A percentile compares a stretch with the other conserved stretches of the same genome.
These are phyloP conservation scores for Onychomys leucogaster DNA, from an alignment of 2,797 vertebrate species.

Conservation along the genomic window DNA sequence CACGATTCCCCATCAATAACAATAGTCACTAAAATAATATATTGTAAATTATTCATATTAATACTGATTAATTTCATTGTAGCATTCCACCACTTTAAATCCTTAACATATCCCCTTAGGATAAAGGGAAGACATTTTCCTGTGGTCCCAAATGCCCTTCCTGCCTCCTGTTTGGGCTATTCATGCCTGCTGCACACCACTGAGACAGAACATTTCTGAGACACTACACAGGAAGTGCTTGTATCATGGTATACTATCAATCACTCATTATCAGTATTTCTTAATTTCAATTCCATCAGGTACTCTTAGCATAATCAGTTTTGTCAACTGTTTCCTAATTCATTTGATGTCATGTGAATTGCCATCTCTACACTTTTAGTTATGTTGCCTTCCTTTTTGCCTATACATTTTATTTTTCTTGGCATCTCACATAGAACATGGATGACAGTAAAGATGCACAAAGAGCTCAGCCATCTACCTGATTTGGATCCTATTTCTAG, in stretches of 20 bases:
- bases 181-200: not conserved
- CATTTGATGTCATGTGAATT: constrained; percentile 7
- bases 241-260: not conserved
- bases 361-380: not conserved
- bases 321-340: not conserved
- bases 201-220: not conserved
- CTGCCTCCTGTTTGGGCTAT: not conserved
- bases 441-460: not conserved
- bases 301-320: not conserved
- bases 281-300: not conserved
- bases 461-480: not conserved
- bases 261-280: not conserved
- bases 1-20: not conserved
- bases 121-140: not conserved
- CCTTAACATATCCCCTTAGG: not conserved
- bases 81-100: not conserved
- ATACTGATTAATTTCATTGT: not conserved
- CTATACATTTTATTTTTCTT: not conserved
- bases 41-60: not conserved
- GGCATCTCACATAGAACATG: not conserved
- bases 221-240: not conserved
- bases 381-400: not conserved
- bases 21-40: not conserved
- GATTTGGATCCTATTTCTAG: not conserved
- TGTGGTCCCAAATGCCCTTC: too few relatives aligned